Evolutionary conservation across 2,888 invertebrate genomes (phyloP), one percentile per base, ranked within the genome.

Genomic region (Micropterix aruncella): DNA sequence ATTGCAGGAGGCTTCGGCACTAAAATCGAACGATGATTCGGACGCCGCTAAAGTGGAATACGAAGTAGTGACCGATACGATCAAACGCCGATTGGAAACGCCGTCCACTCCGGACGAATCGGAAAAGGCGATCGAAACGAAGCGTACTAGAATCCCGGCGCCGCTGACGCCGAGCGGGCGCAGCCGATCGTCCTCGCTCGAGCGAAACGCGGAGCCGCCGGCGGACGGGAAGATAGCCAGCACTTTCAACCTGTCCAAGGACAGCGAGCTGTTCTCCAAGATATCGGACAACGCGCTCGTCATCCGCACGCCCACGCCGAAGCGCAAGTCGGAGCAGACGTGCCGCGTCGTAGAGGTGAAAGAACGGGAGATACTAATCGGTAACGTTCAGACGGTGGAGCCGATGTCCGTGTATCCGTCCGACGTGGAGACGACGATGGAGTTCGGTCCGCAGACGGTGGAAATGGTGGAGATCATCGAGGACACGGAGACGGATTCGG

Each of bases 191-290:
- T 59, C 62, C 1, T 62, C 65, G 3, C 48, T 60, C 3, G 63
- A 66, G 44, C 54, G 61, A 40, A n/a, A 44, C 40, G 36, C 7
- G 14, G 2, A 38, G 40, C 7, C 16, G 44, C 14, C 43, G 37
- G 18, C 12, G 12, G 66, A 69, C 4, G 61, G 65, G 48, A 60
- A 70, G 42, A 59, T 72, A 59, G 73, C 74, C 52, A 73, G 74
- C 57, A 77, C 79, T 2, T 79, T 79, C 57, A 75, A 76, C 52
- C 61, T 83, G 45, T 70, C 80, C 9, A 73, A 79, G 55, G 78
- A 80, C 49, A 83, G 83, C 58, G 73, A 73, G 37, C 66, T 82
- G 9, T 83, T 83, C 59, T 79, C 79, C 4, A 77, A 79, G 61
- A 80, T 83, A 50, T 80, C 80, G 0, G 63, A 70, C 17, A 71